phyloP scores from a whole-genome alignment of 2,888 invertebrate genomes.

The Macrophya alboannulata region DNA sequence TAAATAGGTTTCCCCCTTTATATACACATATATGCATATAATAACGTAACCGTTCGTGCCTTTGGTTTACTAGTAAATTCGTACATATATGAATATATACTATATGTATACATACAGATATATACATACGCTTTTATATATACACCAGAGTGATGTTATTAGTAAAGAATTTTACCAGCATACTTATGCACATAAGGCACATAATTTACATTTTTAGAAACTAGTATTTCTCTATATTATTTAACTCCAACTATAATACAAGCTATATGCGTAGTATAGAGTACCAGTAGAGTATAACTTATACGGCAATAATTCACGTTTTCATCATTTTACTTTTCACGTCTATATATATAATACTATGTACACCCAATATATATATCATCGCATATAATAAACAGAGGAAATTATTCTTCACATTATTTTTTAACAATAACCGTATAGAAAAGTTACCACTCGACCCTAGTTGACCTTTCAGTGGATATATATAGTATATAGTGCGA shows the following conservation, averaged over 20 bases:
- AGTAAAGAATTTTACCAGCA: conserved; percentile 32
- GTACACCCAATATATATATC: too few species aligned
- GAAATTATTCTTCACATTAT: background rate
- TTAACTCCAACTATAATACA: conserved; percentile 6
- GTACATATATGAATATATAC: background rate
- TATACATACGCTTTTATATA: background rate
- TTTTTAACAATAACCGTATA: background rate
- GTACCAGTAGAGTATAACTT: background rate
- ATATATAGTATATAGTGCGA: background rate
- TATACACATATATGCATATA: background rate
- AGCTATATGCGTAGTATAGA: background rate
- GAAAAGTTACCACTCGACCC: conserved; percentile 15
- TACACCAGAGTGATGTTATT: conserved; percentile 18
- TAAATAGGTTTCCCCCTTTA: conserved; percentile 8
- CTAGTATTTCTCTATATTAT: background rate
- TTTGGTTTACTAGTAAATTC: background rate
- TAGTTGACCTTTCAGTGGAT: background rate
- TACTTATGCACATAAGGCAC: background rate
- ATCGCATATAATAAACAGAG: background rate
- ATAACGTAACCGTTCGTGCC: background rate
- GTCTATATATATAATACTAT: background rate
- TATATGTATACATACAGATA: background rate
- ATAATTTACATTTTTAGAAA: conserved; percentile 29
- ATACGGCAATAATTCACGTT: conserved; percentile 12
- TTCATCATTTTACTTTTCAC: background rate